Percentiles rank a stretch among this genome's conserved stretches.
Evolutionary conservation across 2,888 invertebrate species (phyloP).

Genomic region (Entomobrya proxima): DNA sequence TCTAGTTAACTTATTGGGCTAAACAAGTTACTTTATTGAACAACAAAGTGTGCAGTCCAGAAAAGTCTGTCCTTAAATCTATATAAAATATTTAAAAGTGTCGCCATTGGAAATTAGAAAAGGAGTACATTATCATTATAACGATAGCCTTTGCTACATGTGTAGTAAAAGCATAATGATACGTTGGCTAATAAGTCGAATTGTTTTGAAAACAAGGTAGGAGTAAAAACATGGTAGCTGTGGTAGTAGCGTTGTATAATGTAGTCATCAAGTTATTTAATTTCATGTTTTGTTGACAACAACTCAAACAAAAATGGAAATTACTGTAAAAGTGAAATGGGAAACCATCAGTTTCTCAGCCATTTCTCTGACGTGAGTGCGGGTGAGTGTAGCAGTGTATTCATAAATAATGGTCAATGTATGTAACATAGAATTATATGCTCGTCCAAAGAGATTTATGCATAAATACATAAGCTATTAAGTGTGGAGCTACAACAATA

Average conservation of each 20-base stretch:
- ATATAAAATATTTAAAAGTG: too few species aligned
- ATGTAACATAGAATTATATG: constrained; percentile 23
- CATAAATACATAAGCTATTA: constrained; percentile 31
- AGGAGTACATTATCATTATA: too few species aligned
- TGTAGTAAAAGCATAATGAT: constrained; percentile 6
- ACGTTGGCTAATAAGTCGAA: constrained; percentile 21
- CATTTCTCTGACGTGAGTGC: not conserved
- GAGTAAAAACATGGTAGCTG: not conserved
- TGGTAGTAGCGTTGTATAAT: not conserved
- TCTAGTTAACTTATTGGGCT: too few species aligned
- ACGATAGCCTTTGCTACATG: not conserved
- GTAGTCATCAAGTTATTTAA: constrained; percentile 59
- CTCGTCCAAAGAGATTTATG: constrained; percentile 1
- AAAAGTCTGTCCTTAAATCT: too few species aligned
- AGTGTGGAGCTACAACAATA: too few species aligned
- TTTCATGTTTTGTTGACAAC: constrained; percentile 66
- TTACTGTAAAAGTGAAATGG: constrained; percentile 57
- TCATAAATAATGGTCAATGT: constrained; percentile 22
- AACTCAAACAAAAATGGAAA: constrained; percentile 65
- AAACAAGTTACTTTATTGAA: too few species aligned
- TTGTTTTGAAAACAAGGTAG: not conserved
- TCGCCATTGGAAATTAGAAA: too few species aligned
- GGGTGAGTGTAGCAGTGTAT: not conserved
- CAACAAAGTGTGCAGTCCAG: too few species aligned
- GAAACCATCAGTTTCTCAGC: constrained; percentile 1